Evolutionary conservation across 2,113 vertebrate genomes (phyloP), one percentile per base, ranked within the genome.

Genomic region (Grantiella picta): DNA sequence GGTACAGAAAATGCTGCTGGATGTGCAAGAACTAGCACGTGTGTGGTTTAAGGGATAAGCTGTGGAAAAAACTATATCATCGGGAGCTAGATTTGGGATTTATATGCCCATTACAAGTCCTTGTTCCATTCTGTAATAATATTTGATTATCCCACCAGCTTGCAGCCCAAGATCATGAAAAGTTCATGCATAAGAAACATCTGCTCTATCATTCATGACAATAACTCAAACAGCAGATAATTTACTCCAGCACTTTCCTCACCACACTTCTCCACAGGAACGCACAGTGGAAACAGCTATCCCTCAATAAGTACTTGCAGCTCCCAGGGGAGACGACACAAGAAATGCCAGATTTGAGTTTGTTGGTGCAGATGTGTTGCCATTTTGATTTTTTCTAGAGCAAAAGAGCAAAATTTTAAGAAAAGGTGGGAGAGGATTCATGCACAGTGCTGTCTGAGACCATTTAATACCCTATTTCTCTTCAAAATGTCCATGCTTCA

Each of bases 151-250:
- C 65, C 80, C 52, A 10, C n/a, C 65, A 86, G 82, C 38, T 75
- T 91, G 19, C 49, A 85, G 81, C 35, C 28, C 84, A 88, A 80
- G 87, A 93, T 88, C 93, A 85, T 77, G 93, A 95, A 70, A 95
- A 95, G 89, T 91, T 95, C 91, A 95, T 63, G 50, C 35, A 23
- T 80, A 28, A 63, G 68, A 80, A 93, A 93, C 90, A 91, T 95
- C 82, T 96, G 92, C 57, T 95, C 85, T 90, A 77, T 59, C 85
- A 90, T 80, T 97, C 75, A 88, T 73, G 50, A 86, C 71, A 94
- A 38, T 90, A 94, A 94, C 23, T 97, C 93, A 88, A 93, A 80
- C 11, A 77, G 49, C 78, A 88, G 79, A 66, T 88, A 88, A 88
- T 85, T 87, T 91, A 59, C 63, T 65, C 78, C 66, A 80, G 63